These are phyloP conservation scores for Brachyptera risi DNA, from an alignment of 2,888 invertebrate species.

Conservation along the genomic window DNA sequence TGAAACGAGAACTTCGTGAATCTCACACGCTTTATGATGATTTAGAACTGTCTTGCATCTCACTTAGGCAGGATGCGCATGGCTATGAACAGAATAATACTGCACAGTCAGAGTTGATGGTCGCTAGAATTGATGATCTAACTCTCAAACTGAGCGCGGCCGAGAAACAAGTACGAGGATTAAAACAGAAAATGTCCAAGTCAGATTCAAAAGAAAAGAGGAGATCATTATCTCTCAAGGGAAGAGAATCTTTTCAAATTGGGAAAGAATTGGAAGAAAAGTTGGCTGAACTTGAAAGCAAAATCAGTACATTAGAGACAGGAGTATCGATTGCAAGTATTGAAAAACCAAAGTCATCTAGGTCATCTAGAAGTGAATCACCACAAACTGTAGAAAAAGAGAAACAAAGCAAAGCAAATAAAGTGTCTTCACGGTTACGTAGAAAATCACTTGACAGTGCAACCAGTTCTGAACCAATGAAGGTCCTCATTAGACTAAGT, in stretches of 20 bases:
- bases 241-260: conserved; percentile 72
- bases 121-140: conserved; percentile 76
- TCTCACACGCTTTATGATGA: conserved; percentile 76
- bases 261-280: conserved; percentile 84
- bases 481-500: conserved; percentile 69
- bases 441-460: conserved; percentile 76
- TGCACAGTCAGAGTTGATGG: conserved; percentile 75
- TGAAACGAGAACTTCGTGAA: conserved; percentile 75
- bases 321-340: conserved; percentile 38
- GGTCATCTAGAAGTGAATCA: conserved; percentile 40
- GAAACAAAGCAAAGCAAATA: conserved; percentile 43
- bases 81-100: conserved; percentile 52
- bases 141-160: conserved; percentile 75
- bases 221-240: conserved; percentile 77
- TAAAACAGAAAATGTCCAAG: conserved; percentile 76
- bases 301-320: conserved; percentile 64
- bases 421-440: conserved; percentile 56
- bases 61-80: conserved; percentile 67
- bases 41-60: conserved; percentile 72
- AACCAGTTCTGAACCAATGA: conserved; percentile 74
- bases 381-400: conserved; percentile 35
- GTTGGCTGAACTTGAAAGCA: conserved; percentile 72
- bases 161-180: conserved; percentile 68
- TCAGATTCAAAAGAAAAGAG: conserved; percentile 73
- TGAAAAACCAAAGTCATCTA: conserved; percentile 38